Base-by-base conservation (phyloP, 2,113 vertebrate species). In the Menidia beryllina region DNA sequence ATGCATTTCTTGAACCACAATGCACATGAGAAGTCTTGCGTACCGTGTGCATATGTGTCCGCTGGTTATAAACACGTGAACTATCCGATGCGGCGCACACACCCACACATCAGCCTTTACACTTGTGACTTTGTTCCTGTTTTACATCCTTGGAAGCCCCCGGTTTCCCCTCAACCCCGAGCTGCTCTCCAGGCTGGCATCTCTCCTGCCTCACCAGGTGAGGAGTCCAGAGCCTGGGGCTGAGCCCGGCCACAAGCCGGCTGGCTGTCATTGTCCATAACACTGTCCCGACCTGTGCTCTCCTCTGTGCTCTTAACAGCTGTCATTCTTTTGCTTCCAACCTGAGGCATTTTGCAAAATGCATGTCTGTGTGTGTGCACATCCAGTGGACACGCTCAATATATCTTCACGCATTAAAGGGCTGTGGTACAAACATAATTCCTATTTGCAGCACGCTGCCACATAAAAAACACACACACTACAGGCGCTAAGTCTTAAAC, bases 231-330 rank as follows among this genome's bases (percentile, higher is more conserved):
- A 77, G 89, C 76, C 73, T 62, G 68, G 50, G 82, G 75, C 82
- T 60, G 69, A 78, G 89, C 60, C 77, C 63, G 55, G 68, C 69
- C 82, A 55, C 69, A 54, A 38, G 78, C 84, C 81, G 88, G 87
- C 82, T 89, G 88, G 78, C 85, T 86, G 87, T 88, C 89, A 84
- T 58, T 79, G 82, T 79, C 79, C 78, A 81, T 82, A 73, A 79
- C 76, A 48, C 54, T 17, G 61, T 62, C 78, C 65, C 68, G 60
- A 58, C 85, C 82, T 76, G 67, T 43, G 12, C 71, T 67, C 71
- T 69, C 73, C 76, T 74, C 73, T 71, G 64, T 77, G 71, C 68
- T 71, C 84, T 53, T 43, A 82, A 82, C 84, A 81, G 82, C 84
- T 84, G 84, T 75, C 86, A 82, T 47, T 82, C 75, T 70, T 49